Conservation (phyloP, 2,113 vertebrate genomes). For the Platycercus adscitus region DNA sequence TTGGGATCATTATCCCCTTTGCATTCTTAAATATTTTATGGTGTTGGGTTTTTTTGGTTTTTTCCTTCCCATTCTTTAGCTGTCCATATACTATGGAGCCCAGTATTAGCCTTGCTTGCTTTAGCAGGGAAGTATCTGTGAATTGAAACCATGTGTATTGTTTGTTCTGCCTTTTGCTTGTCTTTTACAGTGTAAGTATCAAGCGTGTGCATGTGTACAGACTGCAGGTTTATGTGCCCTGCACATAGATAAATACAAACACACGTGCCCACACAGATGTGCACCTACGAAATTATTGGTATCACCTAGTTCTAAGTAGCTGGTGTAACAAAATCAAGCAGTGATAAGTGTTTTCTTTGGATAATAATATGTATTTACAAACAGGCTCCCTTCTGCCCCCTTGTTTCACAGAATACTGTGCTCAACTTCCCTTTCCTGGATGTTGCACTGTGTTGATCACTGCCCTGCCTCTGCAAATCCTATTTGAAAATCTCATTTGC, state of each 20-base stretch:
- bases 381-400: constrained; percentile 64
- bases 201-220: neutral
- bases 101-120: neutral
- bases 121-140: constrained; percentile 26
- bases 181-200: neutral
- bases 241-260: neutral
- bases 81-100: neutral
- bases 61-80: neutral
- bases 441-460: constrained; percentile 55
- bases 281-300: constrained; percentile 24
- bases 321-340: constrained; percentile 65
- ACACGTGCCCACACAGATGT: neutral
- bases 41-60: neutral
- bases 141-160: neutral
- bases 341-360: constrained; percentile 61
- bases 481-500: constrained; percentile 76
- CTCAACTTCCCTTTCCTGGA: constrained; percentile 43
- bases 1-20: constrained; percentile 26
- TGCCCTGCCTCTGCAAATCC: constrained; percentile 70
- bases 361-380: constrained; percentile 70
- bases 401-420: constrained; percentile 31
- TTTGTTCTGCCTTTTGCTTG: constrained; percentile 44
- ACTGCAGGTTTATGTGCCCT: neutral
- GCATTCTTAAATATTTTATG: neutral
- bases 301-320: constrained; percentile 36